Conservation (phyloP, 2,888 invertebrate species). For the Rhamnusium bicolor region DNA sequence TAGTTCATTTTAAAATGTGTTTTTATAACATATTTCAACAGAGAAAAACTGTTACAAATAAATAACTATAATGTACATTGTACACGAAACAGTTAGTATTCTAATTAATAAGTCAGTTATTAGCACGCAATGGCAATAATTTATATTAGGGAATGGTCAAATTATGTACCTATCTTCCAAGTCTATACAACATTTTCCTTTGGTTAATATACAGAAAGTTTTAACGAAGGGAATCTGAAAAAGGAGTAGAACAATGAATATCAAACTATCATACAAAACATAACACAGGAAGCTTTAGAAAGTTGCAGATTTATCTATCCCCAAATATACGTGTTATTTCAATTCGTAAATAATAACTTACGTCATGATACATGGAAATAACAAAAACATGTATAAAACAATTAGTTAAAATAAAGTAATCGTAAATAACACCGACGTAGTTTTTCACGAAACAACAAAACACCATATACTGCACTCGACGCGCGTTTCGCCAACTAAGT, state of each 20-base stretch:
- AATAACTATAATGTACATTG: not conserved
- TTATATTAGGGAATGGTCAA: not conserved
- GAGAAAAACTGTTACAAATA: not conserved
- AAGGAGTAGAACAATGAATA: not conserved
- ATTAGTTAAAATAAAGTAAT: too few relatives aligned
- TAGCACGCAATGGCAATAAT: not conserved
- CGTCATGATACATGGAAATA: too few relatives aligned
- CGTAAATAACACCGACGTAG: too few relatives aligned
- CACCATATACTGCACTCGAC: too few relatives aligned
- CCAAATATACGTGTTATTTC: too few relatives aligned
- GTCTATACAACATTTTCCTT: not conserved
- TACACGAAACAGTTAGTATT: not conserved
- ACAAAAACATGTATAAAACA: too few relatives aligned
- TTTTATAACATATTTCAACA: not conserved
- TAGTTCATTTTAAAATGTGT: not conserved
- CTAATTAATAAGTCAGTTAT: not conserved
- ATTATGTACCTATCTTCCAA: not conserved
- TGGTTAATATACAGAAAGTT: not conserved
- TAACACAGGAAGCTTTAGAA: too few relatives aligned
- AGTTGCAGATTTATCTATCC: too few relatives aligned
- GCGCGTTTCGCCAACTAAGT: too few relatives aligned
- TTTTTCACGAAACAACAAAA: too few relatives aligned
- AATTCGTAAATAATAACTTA: too few relatives aligned
- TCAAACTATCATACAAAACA: too few relatives aligned
- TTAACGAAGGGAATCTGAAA: not conserved